Base-by-base conservation (phyloP, 2,797 vertebrate genomes). In the Lerista edwardsae region DNA sequence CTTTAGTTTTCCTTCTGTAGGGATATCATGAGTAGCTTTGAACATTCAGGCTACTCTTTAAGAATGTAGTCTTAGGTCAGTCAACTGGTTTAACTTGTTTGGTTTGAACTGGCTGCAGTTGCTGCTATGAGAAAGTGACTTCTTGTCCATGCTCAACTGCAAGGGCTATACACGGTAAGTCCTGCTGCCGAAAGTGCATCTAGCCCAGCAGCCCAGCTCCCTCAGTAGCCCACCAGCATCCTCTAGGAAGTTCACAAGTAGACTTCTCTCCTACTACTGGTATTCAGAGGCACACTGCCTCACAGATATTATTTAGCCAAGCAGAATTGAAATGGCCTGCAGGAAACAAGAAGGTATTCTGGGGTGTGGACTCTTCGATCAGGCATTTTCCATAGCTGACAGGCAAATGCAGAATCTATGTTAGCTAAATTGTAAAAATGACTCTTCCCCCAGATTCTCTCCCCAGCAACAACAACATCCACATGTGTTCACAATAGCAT, bases 41-140 rank as follows among this genome's bases (percentile, higher is more conserved):
- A 87, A 75, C 21, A 80, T 4, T 62, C 75, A 80, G 87, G 64
- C 44, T 41, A 81, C 88, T 34, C 10, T 80, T 87, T 64, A 86
- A 83, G 80, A 75, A 83, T n/a, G 15, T 0, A 0, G 21, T 59
- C 36, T 80, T 0, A 1, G 68, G 59, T 84, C 0, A 0, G 7
- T 29, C 27, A 41, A 39, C 75, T 36, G 21, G 55, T 79, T 79
- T 47, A 79, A 64, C 59, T 21, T 62, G 27, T 0, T 3, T 23
- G 62, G 62, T 1, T 55, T 0, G 0, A 0, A 91, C 89, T 87
- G 87, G 34, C 65, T 61, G 25, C 68, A n/a, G 21, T 34, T 65
- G 65, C 65, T 6, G 11, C 34, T 15, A 83, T 0, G 0, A 51
- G 79, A 61, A 71, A 62, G 47, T 65, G 39, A 67, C 68, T 23